Conservation (phyloP, 2,113 vertebrate genomes). For the Strix aluco region DNA sequence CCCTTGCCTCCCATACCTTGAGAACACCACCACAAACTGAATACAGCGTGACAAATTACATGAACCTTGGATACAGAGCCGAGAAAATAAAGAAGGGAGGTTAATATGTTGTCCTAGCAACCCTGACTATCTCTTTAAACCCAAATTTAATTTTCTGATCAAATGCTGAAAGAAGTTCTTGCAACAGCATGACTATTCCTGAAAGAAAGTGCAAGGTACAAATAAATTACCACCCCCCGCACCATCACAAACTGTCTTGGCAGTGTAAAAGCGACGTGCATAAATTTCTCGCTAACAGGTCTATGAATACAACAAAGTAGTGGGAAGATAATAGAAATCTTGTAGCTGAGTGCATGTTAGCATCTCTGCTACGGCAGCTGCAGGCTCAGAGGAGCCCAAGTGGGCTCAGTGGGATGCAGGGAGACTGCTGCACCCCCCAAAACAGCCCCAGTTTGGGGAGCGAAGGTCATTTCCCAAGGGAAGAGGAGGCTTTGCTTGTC, state of each 20-base stretch:
- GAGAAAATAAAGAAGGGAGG: conserved; percentile 28
- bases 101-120: conserved; percentile 63
- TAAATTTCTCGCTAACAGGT: conserved; percentile 18
- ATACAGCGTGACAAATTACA: not conserved
- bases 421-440: not conserved
- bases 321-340: conserved; percentile 1
- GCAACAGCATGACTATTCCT: conserved; percentile 39
- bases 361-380: not conserved
- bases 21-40: not conserved
- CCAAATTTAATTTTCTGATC: conserved; percentile 66
- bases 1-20: not conserved
- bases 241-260: conserved; percentile 23
- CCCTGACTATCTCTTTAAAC: conserved; percentile 59
- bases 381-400: not conserved
- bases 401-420: not conserved
- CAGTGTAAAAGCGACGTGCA: not conserved
- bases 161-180: conserved; percentile 52
- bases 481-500: not conserved
- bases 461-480: not conserved
- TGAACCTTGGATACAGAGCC: not conserved
- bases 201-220: conserved; percentile 36
- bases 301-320: conserved; percentile 6
- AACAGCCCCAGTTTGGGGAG: not conserved
- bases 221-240: conserved; percentile 22
- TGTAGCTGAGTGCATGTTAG: not conserved